Evolutionary conservation across 2,888 invertebrate species (phyloP).

Genomic region (Coleophora deauratella): DNA sequence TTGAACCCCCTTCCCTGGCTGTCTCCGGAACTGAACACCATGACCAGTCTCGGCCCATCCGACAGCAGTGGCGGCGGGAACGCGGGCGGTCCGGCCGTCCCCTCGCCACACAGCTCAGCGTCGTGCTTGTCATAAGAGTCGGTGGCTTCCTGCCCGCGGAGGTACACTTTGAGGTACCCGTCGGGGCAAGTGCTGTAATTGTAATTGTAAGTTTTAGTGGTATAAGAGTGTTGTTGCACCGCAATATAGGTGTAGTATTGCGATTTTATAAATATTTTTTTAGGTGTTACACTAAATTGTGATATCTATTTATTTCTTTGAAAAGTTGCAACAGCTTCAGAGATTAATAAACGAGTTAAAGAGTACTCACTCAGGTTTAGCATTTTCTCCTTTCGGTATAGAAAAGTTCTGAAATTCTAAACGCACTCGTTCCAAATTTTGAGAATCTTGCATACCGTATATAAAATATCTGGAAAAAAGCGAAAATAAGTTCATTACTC

Average conservation of each 20-base stretch:
- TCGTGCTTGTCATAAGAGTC: conserved; percentile 96
- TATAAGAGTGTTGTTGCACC: no score
- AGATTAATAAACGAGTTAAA: no score
- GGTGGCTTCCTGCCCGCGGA: conserved; percentile 93
- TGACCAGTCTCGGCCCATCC: conserved; percentile 92
- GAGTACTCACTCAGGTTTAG: conserved; percentile 87
- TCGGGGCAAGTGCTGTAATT: conserved; percentile 78
- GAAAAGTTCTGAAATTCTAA: conserved; percentile 92
- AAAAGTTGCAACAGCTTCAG: no score
- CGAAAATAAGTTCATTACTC: no score
- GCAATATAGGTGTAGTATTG: no score
- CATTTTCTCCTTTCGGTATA: conserved; percentile 87
- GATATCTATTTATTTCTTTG: no score
- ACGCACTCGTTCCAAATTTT: conserved; percentile 94
- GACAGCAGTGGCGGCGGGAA: conserved; percentile 89
- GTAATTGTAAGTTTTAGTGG: not conserved
- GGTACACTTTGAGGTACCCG: conserved; percentile 91
- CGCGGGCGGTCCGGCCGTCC: conserved; percentile 45
- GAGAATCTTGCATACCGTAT: conserved; percentile 98
- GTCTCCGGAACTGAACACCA: conserved; percentile 96
- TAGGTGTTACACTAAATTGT: no score
- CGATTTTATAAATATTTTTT: no score
- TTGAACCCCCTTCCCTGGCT: conserved; percentile 93
- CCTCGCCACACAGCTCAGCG: conserved; percentile 91
- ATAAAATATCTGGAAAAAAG: conserved; percentile 87